Evolutionary conservation across 30 jellyfish, hydroid and myxozoan species (phyloP), one percentile per base, ranked within the genome.

Genomic region (Aurelia sp.): DNA sequence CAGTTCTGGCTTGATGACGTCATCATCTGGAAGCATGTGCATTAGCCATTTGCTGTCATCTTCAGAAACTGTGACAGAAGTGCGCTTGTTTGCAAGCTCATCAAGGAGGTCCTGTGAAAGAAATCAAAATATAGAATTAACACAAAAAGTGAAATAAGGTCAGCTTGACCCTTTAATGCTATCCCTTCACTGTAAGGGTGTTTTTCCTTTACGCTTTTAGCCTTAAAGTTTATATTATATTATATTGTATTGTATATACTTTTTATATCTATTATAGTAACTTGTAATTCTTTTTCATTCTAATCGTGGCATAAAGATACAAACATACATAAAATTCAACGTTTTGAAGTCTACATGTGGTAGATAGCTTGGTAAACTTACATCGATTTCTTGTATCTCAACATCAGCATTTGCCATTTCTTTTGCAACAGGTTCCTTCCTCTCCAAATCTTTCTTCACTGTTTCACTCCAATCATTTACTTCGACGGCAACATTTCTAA

Each of bases 41-140:
- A 76, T 61, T 51, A 93, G 88, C 96, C 95, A 93, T 74, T 83
- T 88, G 65, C 97, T 93, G 51, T 76, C 81, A 20, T 83, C 98
- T 22, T 93, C 97, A 22, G 98, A 96, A 44, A 73, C 20, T 35
- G 72, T 30, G 53, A 88, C 60, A 17, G 79, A 40, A 4, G 93
- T 71, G 6, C 96, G 86, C 58, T 86, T 93, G 61, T 62, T 79
- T 35, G 69, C 82, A 0, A 93, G 71, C 33, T 83, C 96, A 63
- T 93, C 98, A 13, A 93, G 91, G 13, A 85, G 20, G 30, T 73
- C 85, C 98, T 93, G 30, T 0, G 40, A 5, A 57, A 37, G 11
- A 37, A 37, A 37, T 37, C 50, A 37, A 37, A 27, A 37, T 37
- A 37, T 0, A 37, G 50, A 37, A 37, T 37, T 37, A 37, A 37